Conservation (phyloP, 2,888 invertebrate species). For the Galerucella nymphaeae region DNA sequence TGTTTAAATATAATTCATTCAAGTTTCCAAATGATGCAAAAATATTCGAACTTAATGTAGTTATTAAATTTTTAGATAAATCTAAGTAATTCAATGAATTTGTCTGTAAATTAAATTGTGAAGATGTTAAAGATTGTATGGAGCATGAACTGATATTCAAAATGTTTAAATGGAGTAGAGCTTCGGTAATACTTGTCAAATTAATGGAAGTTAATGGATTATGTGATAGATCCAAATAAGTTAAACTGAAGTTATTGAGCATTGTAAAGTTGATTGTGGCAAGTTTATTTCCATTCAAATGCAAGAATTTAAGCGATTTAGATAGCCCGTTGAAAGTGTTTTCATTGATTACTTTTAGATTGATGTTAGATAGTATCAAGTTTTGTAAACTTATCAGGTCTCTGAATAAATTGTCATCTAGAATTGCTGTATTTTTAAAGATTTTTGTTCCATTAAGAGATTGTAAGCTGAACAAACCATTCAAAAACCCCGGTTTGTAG, state of each 20-base stretch:
- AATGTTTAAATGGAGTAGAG: not conserved
- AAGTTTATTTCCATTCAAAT: slow-evolving; percentile 9
- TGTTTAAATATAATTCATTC: not conserved
- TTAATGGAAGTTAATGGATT: not conserved
- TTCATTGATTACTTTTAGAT: slow-evolving; percentile 11
- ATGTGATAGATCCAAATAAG: slow-evolving; percentile 2
- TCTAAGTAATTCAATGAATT: not conserved
- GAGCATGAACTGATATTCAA: slow-evolving; percentile 1
- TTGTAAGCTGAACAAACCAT: slow-evolving; percentile 24
- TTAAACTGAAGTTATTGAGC: not conserved
- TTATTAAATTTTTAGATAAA: slow-evolving; percentile 5
- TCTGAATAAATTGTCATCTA: slow-evolving; percentile 17
- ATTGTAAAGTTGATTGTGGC: not conserved
- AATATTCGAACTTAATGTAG: not conserved
- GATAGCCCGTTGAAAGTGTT: slow-evolving; percentile 9
- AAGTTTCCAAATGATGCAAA: slow-evolving; percentile 6
- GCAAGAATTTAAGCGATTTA: slow-evolving; percentile 12
- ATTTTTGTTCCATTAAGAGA: slow-evolving; percentile 28
- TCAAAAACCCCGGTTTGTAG: slow-evolving; percentile 19
- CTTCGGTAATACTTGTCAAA: not conserved
- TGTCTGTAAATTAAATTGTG: not conserved
- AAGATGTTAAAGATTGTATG: not conserved
- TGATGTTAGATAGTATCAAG: slow-evolving; percentile 21
- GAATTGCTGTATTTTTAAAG: slow-evolving; percentile 23
- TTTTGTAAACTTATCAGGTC: slow-evolving; percentile 23